phyloP scores from a whole-genome alignment of 2,113 vertebrate genomes.

The Hippocampus abdominalis region DNA sequence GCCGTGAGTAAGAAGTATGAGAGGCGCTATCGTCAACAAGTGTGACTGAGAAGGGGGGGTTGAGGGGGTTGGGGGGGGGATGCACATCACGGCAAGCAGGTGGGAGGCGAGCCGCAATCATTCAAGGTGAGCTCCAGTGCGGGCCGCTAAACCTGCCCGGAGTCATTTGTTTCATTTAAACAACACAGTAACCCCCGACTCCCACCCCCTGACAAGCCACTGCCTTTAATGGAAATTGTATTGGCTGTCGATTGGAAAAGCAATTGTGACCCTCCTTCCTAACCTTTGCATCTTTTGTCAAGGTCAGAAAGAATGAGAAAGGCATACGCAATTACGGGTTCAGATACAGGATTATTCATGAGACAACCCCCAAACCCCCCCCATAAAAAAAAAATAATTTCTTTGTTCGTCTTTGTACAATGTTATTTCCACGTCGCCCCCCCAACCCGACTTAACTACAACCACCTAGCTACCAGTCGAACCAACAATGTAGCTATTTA shows the following conservation, averaged over 20 bases:
- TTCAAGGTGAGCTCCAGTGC: not conserved
- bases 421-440: too few species aligned
- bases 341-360: too few species aligned
- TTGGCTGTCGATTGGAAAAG: not conserved
- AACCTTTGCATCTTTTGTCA: not conserved
- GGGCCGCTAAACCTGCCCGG: not conserved
- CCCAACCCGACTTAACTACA: too few species aligned
- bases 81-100: not conserved
- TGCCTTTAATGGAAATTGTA: not conserved
- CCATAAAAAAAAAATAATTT: too few species aligned
- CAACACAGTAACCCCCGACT: not conserved
- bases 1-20: not conserved
- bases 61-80: not conserved
- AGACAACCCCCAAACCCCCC: too few species aligned
- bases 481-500: too few species aligned
- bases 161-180: slow-evolving; percentile 1
- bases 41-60: not conserved
- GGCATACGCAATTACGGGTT: not conserved
- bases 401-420: too few species aligned
- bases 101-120: not conserved
- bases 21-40: not conserved
- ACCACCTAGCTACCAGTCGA: too few species aligned
- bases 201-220: not conserved
- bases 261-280: not conserved
- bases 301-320: not conserved